These are phyloP conservation scores for Chaitophorus viminalis DNA, from an alignment of 2,888 invertebrate genomes.

Conservation along the genomic window DNA sequence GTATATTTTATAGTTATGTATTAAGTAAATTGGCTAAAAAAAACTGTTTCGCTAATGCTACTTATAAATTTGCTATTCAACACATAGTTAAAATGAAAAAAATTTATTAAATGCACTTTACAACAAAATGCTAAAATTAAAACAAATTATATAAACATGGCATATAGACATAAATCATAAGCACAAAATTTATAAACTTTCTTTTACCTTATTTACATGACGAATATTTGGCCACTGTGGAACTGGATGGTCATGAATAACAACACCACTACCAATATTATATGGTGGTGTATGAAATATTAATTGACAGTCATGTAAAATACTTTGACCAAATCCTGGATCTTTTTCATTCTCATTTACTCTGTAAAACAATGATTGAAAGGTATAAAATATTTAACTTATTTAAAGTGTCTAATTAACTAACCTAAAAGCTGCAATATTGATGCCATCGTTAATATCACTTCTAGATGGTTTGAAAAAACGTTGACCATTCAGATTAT, in stretches of 20 bases:
- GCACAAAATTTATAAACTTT: background rate
- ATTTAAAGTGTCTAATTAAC: conserved; percentile 64
- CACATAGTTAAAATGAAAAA: too few relatives aligned
- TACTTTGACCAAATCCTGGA: conserved; percentile 93
- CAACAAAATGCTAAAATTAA: background rate
- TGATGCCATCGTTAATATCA: conserved; percentile 83
- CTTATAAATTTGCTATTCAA: too few relatives aligned
- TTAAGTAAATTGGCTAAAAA: too few relatives aligned
- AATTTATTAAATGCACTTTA: background rate
- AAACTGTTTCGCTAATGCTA: too few relatives aligned
- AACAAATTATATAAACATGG: background rate
- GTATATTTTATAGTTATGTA: too few relatives aligned
- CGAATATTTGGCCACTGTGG: conserved; percentile 62
- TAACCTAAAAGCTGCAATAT: conserved; percentile 81
- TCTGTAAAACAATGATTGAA: conserved; percentile 67
- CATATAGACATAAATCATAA: background rate
- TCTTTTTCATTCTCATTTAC: conserved; percentile 82
- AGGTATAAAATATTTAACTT: conserved; percentile 12
- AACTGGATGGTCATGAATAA: conserved; percentile 65
- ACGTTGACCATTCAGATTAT: conserved; percentile 85
- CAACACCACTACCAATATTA: conserved; percentile 76
- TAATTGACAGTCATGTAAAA: conserved; percentile 85
- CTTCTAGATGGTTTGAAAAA: conserved; percentile 88
- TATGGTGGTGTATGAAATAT: conserved; percentile 93
- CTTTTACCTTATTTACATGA: conserved; percentile 48